phyloP scores from a whole-genome alignment of 2,888 invertebrate species.

The Thecocarcelia acutangulata region DNA sequence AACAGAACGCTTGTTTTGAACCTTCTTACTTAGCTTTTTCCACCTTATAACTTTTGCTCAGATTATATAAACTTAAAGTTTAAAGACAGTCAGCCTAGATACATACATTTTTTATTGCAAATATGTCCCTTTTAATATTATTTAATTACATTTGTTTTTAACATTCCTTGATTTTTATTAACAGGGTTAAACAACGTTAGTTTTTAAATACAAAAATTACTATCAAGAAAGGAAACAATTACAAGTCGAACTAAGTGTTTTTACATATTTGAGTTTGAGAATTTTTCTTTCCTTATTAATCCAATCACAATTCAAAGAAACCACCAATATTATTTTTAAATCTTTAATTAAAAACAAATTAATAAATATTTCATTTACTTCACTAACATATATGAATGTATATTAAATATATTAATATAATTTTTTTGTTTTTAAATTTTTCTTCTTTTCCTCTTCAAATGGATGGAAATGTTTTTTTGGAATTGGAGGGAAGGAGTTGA shows the following conservation, averaged over 20 bases:
- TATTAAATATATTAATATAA: constrained; percentile 60
- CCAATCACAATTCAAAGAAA: constrained; percentile 13
- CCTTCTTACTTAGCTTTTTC: neutral
- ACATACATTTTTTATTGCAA: constrained; percentile 6
- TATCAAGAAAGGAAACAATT: constrained; percentile 16
- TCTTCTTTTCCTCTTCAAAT: constrained; percentile 70
- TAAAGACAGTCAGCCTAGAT: constrained; percentile 29
- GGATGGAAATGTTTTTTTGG: constrained; percentile 69
- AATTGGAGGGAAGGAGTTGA: constrained; percentile 66
- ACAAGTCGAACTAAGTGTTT: too few relatives aligned
- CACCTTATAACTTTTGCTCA: too few relatives aligned
- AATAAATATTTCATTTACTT: constrained; percentile 44
- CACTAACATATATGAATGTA: too few relatives aligned
- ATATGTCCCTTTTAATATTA: neutral
- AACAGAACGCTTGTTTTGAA: neutral
- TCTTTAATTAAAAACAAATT: constrained; percentile 14
- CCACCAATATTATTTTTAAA: constrained; percentile 15
- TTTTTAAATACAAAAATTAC: constrained; percentile 15
- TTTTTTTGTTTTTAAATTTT: constrained; percentile 65
- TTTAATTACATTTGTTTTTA: constrained; percentile 28
- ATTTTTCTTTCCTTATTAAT: constrained; percentile 41
- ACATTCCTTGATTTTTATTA: constrained; percentile 65
- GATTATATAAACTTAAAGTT: neutral
- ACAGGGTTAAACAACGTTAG: constrained; percentile 17
- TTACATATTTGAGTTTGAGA: neutral